Base-by-base conservation (phyloP, 1,140 invertebrate species). In the Palaemon carinicauda region DNA sequence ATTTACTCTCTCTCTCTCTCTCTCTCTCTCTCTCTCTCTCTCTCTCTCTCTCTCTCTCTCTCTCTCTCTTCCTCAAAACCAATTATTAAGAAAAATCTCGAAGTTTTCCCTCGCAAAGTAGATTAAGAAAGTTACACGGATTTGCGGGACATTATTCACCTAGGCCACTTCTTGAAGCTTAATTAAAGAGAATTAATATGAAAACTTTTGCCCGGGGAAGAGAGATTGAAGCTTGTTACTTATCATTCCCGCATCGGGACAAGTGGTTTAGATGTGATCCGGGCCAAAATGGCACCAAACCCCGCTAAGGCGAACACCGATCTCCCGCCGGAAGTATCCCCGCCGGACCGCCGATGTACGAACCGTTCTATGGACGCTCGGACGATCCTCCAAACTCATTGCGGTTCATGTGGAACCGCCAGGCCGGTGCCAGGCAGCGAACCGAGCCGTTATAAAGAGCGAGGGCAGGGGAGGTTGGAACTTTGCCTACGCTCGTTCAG, bases 101-200 rank as follows among this genome's bases (percentile, higher is more conserved):
- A 88, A 88, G 81, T 83, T 83, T 83, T 82, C 73, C 82, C 77
- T 41, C 82, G 87, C 60, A 88, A 88, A 88, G 87, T 82, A 88
- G 87, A 88, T 88, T 88, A 88, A 80, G 52, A 84, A 88, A 88
- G 87, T 88, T 88, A 84, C 77, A 83, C 78, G 87, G 87, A 88
- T 88, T 84, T 88, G 77, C 52, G 78, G 69, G 75, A 84, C 87
- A 88, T 88, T 88, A 88, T 88, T 88, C 87, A 88, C 82, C 50
- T 81, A 80, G 78, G 69, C 87, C 81, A 88, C 87, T 88, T 88
- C 82, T 80, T 81, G 81, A 85, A 77, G 87, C 87, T 88, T 88
- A 88, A 88, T 88, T 88, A 88, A 80, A 88, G 87, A 88, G 87
- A 88, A 88, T 88, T 88, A 88, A 88, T 88, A 88, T 85, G 87